phyloP scores from a whole-genome alignment of 2,797 vertebrate species.

The Clamator glandarius region DNA sequence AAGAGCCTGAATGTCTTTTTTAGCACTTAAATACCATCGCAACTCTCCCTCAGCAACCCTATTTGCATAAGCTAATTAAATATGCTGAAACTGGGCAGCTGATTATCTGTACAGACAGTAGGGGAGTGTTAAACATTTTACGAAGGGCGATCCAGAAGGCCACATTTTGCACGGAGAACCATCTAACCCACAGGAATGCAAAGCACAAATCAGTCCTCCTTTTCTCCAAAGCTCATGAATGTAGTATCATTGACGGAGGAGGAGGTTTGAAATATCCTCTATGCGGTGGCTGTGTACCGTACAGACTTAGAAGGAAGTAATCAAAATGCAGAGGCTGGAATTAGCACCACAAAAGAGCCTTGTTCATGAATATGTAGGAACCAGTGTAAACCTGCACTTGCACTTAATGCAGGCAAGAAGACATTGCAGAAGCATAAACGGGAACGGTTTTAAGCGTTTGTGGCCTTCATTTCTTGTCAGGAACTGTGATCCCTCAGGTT shows the following conservation, averaged over 20 bases:
- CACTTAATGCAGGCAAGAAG: neutral
- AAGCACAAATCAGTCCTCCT: neutral
- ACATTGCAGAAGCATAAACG: neutral
- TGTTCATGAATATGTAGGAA: conserved; percentile 16
- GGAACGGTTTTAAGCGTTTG: fast-evolving
- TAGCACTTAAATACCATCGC: neutral
- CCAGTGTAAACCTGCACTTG: neutral
- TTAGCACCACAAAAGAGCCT: conserved; percentile 1
- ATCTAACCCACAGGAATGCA: neutral
- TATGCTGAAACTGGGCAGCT: neutral
- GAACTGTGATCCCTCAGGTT: neutral
- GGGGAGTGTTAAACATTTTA: neutral
- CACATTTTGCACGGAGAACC: neutral
- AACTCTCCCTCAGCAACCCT: neutral
- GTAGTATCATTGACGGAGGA: neutral
- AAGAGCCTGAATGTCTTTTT: neutral
- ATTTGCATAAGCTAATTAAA: conserved; percentile 1
- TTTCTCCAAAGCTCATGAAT: neutral
- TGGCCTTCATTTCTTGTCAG: neutral
- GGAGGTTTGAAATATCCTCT: neutral
- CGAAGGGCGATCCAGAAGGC: neutral
- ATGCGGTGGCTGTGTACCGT: neutral
- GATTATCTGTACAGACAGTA: neutral
- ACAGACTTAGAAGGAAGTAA: neutral
- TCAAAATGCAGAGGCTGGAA: conserved; percentile 27